phyloP scores from a whole-genome alignment of 2,888 invertebrate genomes.

The Cephus runcator region DNA sequence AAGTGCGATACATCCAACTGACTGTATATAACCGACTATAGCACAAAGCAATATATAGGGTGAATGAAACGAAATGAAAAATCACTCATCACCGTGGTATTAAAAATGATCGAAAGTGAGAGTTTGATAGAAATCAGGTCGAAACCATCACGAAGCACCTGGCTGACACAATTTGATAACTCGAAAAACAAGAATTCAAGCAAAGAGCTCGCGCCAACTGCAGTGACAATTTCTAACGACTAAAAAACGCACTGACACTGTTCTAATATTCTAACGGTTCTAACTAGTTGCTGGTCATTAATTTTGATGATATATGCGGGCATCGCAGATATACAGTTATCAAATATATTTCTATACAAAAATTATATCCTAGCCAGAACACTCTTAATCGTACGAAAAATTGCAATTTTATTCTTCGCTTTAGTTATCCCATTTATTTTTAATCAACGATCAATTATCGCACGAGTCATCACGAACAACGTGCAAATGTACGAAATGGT shows the following conservation, averaged over 20 bases:
- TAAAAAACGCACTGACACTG: not conserved
- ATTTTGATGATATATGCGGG: not conserved
- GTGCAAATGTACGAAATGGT: conserved; percentile 11
- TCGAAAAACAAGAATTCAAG: not conserved
- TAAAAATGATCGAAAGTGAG: not conserved
- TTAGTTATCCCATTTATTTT: not conserved
- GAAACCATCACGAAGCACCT: not conserved
- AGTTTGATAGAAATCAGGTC: not conserved
- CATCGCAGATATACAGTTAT: not conserved
- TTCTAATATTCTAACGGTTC: not conserved
- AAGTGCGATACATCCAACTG: not conserved
- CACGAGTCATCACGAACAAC: not conserved
- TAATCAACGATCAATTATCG: not conserved
- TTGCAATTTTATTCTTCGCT: not conserved
- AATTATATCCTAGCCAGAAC: not conserved
- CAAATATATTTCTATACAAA: not conserved
- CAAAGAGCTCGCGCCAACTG: not conserved
- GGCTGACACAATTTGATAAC: not conserved
- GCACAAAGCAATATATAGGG: not conserved
- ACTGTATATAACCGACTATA: not conserved
- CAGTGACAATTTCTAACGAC: not conserved
- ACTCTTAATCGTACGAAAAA: rapidly evolving
- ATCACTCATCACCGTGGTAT: not conserved
- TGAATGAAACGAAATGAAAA: not conserved
- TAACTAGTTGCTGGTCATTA: not conserved